These are phyloP conservation scores for Drosophila virilis DNA, from an alignment of 1,140 invertebrate genomes.

Conservation along the genomic window DNA sequence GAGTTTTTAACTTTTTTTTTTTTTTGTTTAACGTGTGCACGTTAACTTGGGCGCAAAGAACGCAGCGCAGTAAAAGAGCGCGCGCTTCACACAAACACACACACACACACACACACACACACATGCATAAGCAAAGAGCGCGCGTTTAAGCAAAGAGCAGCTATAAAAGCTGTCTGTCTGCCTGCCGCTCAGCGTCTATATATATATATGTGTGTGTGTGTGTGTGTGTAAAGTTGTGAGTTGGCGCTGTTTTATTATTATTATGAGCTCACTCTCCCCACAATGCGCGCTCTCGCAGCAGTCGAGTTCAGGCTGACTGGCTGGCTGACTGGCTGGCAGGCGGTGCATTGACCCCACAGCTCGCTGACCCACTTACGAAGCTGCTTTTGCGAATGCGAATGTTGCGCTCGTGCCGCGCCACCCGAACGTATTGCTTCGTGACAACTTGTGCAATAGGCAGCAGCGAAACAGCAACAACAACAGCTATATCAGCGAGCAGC, in stretches of 20 bases:
- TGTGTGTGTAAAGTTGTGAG: conserved; percentile 34
- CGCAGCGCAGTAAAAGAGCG: conserved; percentile 34
- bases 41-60: conserved; percentile 71
- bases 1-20: conserved; percentile 30
- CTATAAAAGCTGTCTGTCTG: conserved; percentile 33
- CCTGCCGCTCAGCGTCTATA: neutral
- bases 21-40: conserved; percentile 15
- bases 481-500: conserved; percentile 17
- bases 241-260: conserved; percentile 52
- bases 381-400: conserved; percentile 71
- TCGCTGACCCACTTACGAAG: conserved; percentile 81
- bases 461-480: conserved; percentile 28
- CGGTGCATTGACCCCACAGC: conserved; percentile 80
- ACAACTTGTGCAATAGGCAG: conserved; percentile 75
- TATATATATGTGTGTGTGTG: neutral
- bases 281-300: conserved; percentile 38
- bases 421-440: conserved; percentile 48
- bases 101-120: neutral
- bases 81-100: neutral
- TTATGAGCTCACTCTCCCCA: conserved; percentile 37
- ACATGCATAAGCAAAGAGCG: conserved; percentile 21
- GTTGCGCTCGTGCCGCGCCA: conserved; percentile 66
- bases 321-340: conserved; percentile 23
- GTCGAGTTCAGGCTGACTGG: conserved; percentile 24
- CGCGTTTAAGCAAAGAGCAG: conserved; percentile 23